Conservation (phyloP, 2,888 invertebrate genomes). For the Argyresthia goedartella region DNA sequence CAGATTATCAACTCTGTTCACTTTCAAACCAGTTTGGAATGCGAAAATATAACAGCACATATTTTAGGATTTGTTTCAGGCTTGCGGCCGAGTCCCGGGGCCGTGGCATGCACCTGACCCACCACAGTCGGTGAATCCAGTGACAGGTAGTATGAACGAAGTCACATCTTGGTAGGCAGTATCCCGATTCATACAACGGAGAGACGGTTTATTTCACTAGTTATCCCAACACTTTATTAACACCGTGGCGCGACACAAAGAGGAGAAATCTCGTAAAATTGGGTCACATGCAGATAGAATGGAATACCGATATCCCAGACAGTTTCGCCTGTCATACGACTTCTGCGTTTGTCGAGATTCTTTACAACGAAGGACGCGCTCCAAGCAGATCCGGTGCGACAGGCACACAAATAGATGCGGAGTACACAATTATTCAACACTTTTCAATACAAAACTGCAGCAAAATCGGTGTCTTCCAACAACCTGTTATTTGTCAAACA, state of each 20-base stretch:
- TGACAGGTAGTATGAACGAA: constrained; percentile 39
- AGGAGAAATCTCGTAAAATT: constrained; percentile 65
- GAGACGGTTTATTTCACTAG: no score
- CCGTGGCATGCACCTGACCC: constrained; percentile 35
- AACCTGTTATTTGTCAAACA: constrained; percentile 68
- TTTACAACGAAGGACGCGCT: not conserved
- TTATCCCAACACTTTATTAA: constrained; percentile 2
- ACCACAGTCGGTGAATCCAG: constrained; percentile 50
- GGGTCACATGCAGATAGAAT: constrained; percentile 64
- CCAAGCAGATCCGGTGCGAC: not conserved
- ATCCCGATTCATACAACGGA: not conserved
- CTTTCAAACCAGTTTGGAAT: constrained; percentile 5
- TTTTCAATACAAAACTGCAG: constrained; percentile 1
- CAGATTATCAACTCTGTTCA: constrained; percentile 8
- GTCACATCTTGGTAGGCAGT: constrained; percentile 24
- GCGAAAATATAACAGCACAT: constrained; percentile 12
- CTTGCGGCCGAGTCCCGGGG: not conserved
- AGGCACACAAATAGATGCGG: not conserved
- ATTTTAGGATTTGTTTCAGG: constrained; percentile 1
- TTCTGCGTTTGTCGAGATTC: no score
- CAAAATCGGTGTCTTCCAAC: constrained; percentile 59
- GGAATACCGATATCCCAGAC: not conserved
- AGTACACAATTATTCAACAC: not conserved
- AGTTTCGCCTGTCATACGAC: not conserved
- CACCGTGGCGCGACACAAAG: constrained; percentile 40